These are phyloP conservation scores for Trichogramma evanescens DNA, from an alignment of 2,888 invertebrate species.

Conservation along the genomic window DNA sequence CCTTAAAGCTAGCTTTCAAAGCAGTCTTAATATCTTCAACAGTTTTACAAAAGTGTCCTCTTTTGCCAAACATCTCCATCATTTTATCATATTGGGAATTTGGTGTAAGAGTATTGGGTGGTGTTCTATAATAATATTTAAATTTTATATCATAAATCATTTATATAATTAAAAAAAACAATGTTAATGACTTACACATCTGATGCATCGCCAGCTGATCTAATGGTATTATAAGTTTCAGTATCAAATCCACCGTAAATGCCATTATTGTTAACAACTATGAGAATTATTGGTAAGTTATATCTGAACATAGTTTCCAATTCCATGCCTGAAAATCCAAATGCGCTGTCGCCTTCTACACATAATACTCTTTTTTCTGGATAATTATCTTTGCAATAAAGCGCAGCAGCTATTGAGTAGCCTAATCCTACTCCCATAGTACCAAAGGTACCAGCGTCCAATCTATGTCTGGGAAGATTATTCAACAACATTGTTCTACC, in stretches of 20 bases:
- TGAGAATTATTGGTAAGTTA: constrained; percentile 80
- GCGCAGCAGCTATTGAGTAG: constrained; percentile 85
- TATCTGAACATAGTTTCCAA: constrained; percentile 92
- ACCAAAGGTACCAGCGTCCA: constrained; percentile 95
- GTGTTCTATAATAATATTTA: constrained; percentile 58
- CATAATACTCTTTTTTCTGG: constrained; percentile 82
- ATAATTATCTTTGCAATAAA: constrained; percentile 76
- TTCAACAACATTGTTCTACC: constrained; percentile 85
- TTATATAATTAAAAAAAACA: too few relatives aligned
- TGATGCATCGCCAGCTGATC: constrained; percentile 63
- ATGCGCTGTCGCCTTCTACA: constrained; percentile 94
- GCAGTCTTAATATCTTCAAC: constrained; percentile 70
- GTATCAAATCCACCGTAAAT: constrained; percentile 83
- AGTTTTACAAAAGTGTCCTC: constrained; percentile 73
- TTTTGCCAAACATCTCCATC: constrained; percentile 77
- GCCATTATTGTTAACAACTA: constrained; percentile 93
- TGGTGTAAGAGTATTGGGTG: constrained; percentile 73
- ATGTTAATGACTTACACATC: constrained; percentile 58
- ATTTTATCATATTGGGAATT: constrained; percentile 84
- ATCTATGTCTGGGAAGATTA: constrained; percentile 72
- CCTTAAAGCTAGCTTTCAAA: constrained; percentile 59
- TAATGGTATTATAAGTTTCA: constrained; percentile 66
- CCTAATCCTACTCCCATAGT: constrained; percentile 95
- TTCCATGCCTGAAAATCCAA: constrained; percentile 98
- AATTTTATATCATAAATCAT: neutral